phyloP scores from a whole-genome alignment of 1,140 invertebrate genomes.

The Rhopalosiphum padi region DNA sequence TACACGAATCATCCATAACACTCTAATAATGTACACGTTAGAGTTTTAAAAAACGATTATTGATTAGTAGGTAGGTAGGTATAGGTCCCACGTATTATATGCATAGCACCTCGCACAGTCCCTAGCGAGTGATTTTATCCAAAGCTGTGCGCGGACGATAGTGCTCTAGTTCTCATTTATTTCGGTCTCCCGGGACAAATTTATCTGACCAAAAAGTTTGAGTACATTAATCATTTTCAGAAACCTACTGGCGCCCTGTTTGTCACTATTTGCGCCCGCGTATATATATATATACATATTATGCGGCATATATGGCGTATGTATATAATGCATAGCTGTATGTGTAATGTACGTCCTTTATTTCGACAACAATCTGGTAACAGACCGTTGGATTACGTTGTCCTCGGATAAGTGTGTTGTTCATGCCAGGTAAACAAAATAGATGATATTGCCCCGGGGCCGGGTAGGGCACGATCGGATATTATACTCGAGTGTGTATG shows the following conservation, averaged over 20 bases:
- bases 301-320: background rate
- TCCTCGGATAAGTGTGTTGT: background rate
- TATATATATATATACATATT: background rate
- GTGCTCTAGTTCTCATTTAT: background rate
- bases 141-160: background rate
- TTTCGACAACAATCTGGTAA: constrained; percentile 3
- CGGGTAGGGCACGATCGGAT: background rate
- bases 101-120: background rate
- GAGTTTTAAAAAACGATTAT: background rate
- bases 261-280: background rate
- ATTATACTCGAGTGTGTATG: background rate
- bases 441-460: background rate
- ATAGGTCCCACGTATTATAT: background rate
- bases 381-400: background rate
- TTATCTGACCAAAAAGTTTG: constrained; percentile 5
- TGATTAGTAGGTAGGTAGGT: background rate
- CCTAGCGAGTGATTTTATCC: background rate
- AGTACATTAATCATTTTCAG: constrained; percentile 12
- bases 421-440: background rate
- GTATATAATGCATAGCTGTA: too few species aligned
- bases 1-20: background rate
- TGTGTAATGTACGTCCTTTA: background rate
- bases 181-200: background rate
- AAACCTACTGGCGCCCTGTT: background rate
- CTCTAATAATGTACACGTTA: background rate